Base-by-base conservation (phyloP, 2,888 invertebrate genomes). In the Melanostoma scalare region DNA sequence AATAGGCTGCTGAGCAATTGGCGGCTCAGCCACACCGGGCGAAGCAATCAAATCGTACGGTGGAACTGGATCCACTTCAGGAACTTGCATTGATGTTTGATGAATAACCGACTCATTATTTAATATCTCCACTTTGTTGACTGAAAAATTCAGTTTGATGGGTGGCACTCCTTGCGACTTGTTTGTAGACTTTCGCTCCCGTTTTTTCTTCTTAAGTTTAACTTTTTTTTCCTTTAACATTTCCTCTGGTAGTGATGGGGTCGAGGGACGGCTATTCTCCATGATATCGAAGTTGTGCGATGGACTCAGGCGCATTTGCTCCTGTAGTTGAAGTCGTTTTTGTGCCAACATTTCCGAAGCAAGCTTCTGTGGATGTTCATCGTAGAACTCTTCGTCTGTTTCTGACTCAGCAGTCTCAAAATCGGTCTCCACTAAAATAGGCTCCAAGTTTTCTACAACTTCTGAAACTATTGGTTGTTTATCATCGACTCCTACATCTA, bases 351-450 rank as follows among this genome's bases (percentile, higher is more conserved):
- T 87, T 89, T 96, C 95, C 86, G 93, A 95, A 1, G 95, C 96
- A 79, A 95, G 90, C 87, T 93, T 93, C 87, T 96, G 96, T 0
- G 96, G 96, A 90, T 96, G 94, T 87, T 96, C 94, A 89, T 97
- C 96, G 89, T 96, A 97, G 90, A 96, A 96, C 87, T 96, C 96
- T 91, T 96, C 96, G 89, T 96, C 96, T 0, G 96, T 96, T 85
- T 96, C 96, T 60, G 96, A 95, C 90, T 96, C 95, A 10, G 95
- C 94, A 0, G 97, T 97, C 87, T 96, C 96, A 63, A 97, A 92
- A 91, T 97, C 97, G 0, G 96, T 95, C 91, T 97, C 97, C 42
- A 94, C 93, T 81, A 96, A 94, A 0, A 94, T 92, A 1, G 93
- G 93, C 86, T 95, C 95, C 6, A 36, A 6, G 0, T 92, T 89